These are phyloP conservation scores for Habrosyne pyritoides DNA, from an alignment of 2,888 invertebrate genomes.

Conservation along the genomic window DNA sequence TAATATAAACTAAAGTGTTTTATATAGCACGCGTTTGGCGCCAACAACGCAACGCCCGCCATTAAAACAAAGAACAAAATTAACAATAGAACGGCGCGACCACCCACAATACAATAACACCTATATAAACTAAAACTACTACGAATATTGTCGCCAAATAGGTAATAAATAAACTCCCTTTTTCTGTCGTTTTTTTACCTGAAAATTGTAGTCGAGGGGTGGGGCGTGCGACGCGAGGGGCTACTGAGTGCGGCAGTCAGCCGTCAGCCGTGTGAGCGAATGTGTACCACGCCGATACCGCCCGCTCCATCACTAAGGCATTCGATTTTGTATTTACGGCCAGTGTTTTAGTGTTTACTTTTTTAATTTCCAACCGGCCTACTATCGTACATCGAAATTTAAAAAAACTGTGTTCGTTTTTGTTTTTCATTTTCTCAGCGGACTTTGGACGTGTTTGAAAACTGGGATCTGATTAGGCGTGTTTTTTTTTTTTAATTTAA, in stretches of 20 bases:
- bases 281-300: slow-evolving; percentile 35
- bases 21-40: slow-evolving; percentile 21
- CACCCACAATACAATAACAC: slow-evolving; percentile 25
- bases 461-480: slow-evolving; percentile 47
- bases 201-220: slow-evolving; percentile 58
- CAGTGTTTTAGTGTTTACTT: slow-evolving; percentile 26
- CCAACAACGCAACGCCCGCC: slow-evolving; percentile 10
- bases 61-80: slow-evolving; percentile 18
- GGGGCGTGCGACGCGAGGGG: slow-evolving; percentile 63
- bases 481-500: too few species aligned
- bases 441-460: slow-evolving; percentile 48
- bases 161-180: slow-evolving; percentile 49
- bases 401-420: slow-evolving; percentile 15
- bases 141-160: slow-evolving; percentile 41
- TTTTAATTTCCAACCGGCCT: slow-evolving; percentile 37
- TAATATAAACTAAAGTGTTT: background rate
- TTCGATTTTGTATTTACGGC: slow-evolving; percentile 26
- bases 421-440: slow-evolving; percentile 19
- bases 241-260: slow-evolving; percentile 68
- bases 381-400: slow-evolving; percentile 44
- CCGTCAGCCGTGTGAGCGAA: slow-evolving; percentile 54
- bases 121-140: slow-evolving; percentile 21
- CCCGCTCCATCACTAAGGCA: slow-evolving; percentile 24
- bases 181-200: slow-evolving; percentile 66
- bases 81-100: slow-evolving; percentile 20